Evolutionary conservation across 92 coral and sea anemone genomes (phyloP), one percentile per base, ranked within the genome.

Genomic region (Muricea muricata): DNA sequence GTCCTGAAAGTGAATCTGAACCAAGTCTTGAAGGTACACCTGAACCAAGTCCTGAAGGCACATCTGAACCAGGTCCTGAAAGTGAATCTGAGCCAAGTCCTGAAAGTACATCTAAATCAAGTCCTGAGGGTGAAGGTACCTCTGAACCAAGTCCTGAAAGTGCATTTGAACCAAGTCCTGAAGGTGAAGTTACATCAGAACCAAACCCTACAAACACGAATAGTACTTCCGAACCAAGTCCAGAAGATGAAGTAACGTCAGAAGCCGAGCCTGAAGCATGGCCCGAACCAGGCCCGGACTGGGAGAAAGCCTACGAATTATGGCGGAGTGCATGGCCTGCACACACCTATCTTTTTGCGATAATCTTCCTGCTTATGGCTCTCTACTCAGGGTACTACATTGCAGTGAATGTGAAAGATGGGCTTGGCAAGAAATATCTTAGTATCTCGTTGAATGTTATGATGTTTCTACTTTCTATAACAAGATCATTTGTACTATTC

Each of bases 211-310:
- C n/a, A 60, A 73, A 25, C 28, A 24, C 1, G 26, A 32, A 15
- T n/a, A 73, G 69, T 73, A 45, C 79, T 18, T 40, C 57, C 0
- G 57, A 40, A 17, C 79, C 58, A 7, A 42, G 26, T 29, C 79
- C 79, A 18, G 57, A 73, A 42, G 29, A 24, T 54, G 61, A 40
- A 11, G 6, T 68, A 25, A 40, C 14, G 52, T 1, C 67, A 18
- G 87, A 87, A 15, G 78, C 93, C 13, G 89, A 90, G 50, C 89
- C 98, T 29, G 98, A 95, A 80, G 32, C 91, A 0, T 95, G 98
- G 98, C 97, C 98, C 8, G 98, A 95, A 82, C 98, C 98, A 65
- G 98, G 97, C 6, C 98, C 98, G 18, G 74, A 73, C 15, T 95
- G 98, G 98, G 81, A 86, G 6, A 82, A 88, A 24, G 98, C 98